Evolutionary conservation across 1,140 invertebrate genomes (phyloP).

Genomic region (Armadillidium nasatum): DNA sequence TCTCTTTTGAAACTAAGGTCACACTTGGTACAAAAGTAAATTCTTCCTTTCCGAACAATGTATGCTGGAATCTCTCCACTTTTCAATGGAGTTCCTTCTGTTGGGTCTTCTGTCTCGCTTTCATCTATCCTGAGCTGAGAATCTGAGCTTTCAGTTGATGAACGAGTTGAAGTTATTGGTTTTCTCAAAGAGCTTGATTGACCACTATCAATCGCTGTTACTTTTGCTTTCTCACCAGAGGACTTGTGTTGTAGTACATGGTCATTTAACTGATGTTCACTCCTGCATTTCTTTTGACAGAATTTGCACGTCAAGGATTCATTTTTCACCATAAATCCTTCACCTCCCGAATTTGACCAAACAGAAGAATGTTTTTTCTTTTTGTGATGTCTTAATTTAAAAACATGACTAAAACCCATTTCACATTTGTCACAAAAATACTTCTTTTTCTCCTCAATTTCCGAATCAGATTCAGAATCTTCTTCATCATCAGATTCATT

Average conservation of each 20-base stretch:
- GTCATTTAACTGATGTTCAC: slow-evolving; percentile 34
- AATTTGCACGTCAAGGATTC: slow-evolving; percentile 33
- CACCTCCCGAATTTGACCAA: slow-evolving; percentile 28
- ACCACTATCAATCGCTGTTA: background rate
- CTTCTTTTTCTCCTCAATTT: slow-evolving; percentile 31
- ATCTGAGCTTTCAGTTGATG: background rate
- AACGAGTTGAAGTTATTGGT: background rate
- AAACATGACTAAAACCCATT: slow-evolving; percentile 33
- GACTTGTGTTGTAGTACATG: slow-evolving; percentile 23
- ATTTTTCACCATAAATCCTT: slow-evolving; percentile 21
- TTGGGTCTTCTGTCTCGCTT: background rate
- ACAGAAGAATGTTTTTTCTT: slow-evolving; percentile 16
- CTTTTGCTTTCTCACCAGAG: background rate
- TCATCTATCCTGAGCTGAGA: slow-evolving; percentile 13
- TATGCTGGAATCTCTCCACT: slow-evolving; percentile 33
- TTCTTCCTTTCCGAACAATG: slow-evolving; percentile 34
- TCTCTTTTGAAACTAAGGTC: slow-evolving; percentile 41
- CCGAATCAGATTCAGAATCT: slow-evolving; percentile 30
- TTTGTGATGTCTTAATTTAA: slow-evolving; percentile 39
- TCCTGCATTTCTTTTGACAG: slow-evolving; percentile 38
- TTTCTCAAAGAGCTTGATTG: background rate
- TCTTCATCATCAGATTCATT: slow-evolving; percentile 14
- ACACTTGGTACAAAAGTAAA: slow-evolving; percentile 41
- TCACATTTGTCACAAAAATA: slow-evolving; percentile 39
- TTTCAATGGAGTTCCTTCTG: background rate